A percentile compares a stretch with the other conserved stretches of the same genome.
Conservation (phyloP, 2,797 vertebrate genomes). For the Hoplostethus atlanticus region DNA sequence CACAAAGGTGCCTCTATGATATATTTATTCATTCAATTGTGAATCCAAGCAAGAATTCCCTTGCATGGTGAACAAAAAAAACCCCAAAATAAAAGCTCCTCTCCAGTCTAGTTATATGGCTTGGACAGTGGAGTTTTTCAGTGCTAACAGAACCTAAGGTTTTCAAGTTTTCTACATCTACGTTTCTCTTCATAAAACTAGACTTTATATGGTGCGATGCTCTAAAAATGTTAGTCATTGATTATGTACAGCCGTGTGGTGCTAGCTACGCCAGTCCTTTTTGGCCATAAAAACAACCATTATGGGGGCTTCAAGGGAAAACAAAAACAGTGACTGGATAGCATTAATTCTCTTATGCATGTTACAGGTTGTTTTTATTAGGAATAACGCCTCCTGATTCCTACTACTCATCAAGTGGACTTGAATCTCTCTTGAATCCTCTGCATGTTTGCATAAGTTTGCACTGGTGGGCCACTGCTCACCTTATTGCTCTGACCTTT, state of each 20-base stretch:
- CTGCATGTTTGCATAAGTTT: not conserved
- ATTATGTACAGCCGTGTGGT: slow-evolving; percentile 44
- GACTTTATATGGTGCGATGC: slow-evolving; percentile 39
- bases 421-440: not conserved
- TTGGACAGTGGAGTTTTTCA: slow-evolving; percentile 10
- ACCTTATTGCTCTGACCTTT: slow-evolving; percentile 69
- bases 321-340: not conserved
- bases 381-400: not conserved
- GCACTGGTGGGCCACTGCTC: not conserved
- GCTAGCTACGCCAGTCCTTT: slow-evolving; percentile 31
- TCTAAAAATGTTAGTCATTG: slow-evolving; percentile 50
- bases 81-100: slow-evolving; percentile 8
- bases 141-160: slow-evolving; percentile 37
- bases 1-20: slow-evolving; percentile 31
- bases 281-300: slow-evolving; percentile 18
- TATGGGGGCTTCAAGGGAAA: slow-evolving; percentile 24
- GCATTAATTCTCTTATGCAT: not conserved
- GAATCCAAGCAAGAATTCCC: slow-evolving; percentile 29
- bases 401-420: not conserved
- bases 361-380: not conserved
- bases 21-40: slow-evolving; percentile 46
- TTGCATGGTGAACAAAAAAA: slow-evolving; percentile 13
- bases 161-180: not conserved
- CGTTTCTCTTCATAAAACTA: slow-evolving; percentile 32
- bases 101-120: slow-evolving; percentile 24